These are phyloP conservation scores for Ostrea denselamellosa DNA, from an alignment of 1,140 invertebrate species.

Conservation along the genomic window DNA sequence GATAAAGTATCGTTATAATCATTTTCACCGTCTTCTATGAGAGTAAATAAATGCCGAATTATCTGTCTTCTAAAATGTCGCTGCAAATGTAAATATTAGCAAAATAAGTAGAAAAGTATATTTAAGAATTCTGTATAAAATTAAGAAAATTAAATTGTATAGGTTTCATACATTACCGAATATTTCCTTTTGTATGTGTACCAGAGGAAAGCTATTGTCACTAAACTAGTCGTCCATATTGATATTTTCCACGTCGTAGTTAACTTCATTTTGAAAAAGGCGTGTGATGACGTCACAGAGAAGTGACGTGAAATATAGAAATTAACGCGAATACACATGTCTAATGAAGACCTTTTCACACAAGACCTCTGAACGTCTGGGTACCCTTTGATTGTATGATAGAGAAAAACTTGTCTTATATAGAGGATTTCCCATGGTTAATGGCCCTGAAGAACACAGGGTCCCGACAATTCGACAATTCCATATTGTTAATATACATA, in stretches of 20 bases:
- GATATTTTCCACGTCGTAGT: background rate
- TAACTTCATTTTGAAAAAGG: constrained; percentile 11
- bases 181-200: background rate
- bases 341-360: too few species aligned
- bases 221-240: background rate
- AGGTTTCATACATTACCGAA: background rate
- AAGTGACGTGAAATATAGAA: background rate
- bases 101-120: background rate
- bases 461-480: too few species aligned
- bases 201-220: background rate
- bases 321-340: too few species aligned
- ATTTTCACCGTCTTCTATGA: background rate
- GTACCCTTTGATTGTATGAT: too few species aligned
- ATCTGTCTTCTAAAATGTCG: too few species aligned
- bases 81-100: too few species aligned
- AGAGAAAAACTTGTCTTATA: too few species aligned
- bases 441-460: too few species aligned
- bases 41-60: background rate
- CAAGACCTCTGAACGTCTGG: too few species aligned
- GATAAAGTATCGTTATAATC: background rate
- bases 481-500: too few species aligned
- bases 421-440: too few species aligned
- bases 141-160: background rate
- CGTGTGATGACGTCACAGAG: background rate
- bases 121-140: background rate